phyloP scores from a whole-genome alignment of 2,888 invertebrate species.

The Drosophila colorata region DNA sequence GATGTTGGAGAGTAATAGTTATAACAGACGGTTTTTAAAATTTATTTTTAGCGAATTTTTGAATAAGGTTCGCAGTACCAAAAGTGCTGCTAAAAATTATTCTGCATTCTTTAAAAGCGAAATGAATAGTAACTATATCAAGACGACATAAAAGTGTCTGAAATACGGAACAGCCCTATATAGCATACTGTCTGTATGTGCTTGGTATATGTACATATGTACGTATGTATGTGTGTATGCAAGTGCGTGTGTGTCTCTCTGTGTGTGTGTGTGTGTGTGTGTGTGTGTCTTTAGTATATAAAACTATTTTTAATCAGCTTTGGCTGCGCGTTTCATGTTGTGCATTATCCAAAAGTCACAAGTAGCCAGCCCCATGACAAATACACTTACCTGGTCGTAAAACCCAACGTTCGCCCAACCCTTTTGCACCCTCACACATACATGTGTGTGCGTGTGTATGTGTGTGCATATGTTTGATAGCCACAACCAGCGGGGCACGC shows the following conservation, averaged over 20 bases:
- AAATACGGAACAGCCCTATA: too few species aligned
- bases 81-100: too few species aligned
- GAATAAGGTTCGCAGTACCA: too few species aligned
- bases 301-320: slow-evolving; percentile 57
- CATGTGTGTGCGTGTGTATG: not conserved
- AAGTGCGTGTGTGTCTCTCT: slow-evolving; percentile 2
- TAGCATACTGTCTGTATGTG: not conserved
- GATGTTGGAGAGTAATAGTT: too few species aligned
- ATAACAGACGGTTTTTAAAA: too few species aligned
- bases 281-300: slow-evolving; percentile 21
- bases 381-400: slow-evolving; percentile 33
- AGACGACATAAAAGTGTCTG: too few species aligned
- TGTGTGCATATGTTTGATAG: slow-evolving; percentile 13
- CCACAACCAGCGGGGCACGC: slow-evolving; percentile 22
- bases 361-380: slow-evolving; percentile 38
- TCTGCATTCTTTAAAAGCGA: too few species aligned
- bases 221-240: slow-evolving; percentile 1
- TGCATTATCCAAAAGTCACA: slow-evolving; percentile 56
- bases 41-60: too few species aligned
- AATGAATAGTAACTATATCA: too few species aligned
- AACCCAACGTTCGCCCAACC: not conserved
- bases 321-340: slow-evolving; percentile 45
- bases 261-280: slow-evolving; percentile 12
- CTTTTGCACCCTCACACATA: not conserved
- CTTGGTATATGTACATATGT: slow-evolving; percentile 14